phyloP scores from a whole-genome alignment of 2,113 vertebrate genomes.

The Semicossyphus pulcher region DNA sequence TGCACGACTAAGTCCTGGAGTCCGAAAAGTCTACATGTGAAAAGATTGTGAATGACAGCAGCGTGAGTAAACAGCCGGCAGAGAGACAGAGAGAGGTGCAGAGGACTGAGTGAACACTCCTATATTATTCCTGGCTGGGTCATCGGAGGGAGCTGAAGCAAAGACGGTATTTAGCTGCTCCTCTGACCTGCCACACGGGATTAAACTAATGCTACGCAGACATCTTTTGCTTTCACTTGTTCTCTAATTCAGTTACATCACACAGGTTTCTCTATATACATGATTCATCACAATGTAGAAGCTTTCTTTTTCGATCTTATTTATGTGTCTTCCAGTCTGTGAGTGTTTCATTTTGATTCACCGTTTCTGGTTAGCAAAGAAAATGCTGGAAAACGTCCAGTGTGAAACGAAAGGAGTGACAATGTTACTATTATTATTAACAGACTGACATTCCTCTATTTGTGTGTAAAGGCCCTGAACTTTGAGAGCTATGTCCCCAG shows the following conservation, averaged over 20 bases:
- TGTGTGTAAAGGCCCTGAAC: slow-evolving; percentile 6
- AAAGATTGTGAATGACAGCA: slow-evolving; percentile 58
- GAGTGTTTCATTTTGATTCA: neutral
- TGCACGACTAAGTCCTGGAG: slow-evolving; percentile 36
- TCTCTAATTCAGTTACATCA: slow-evolving; percentile 31
- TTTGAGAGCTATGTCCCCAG: slow-evolving; percentile 16
- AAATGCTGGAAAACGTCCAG: neutral
- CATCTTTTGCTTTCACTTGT: slow-evolving; percentile 33
- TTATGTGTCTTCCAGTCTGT: neutral
- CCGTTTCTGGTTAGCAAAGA: neutral
- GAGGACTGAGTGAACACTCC: slow-evolving; percentile 43
- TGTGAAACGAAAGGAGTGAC: neutral
- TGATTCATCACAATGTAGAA: neutral
- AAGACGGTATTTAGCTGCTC: slow-evolving; percentile 47
- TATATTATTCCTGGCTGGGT: slow-evolving; percentile 51
- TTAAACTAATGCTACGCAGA: slow-evolving; percentile 28
- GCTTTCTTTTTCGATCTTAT: neutral
- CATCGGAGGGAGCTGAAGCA: slow-evolving; percentile 34
- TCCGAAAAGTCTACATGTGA: slow-evolving; percentile 30
- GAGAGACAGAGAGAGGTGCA: slow-evolving; percentile 26
- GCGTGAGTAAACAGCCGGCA: slow-evolving; percentile 45
- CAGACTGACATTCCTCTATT: neutral
- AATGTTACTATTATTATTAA: slow-evolving; percentile 1
- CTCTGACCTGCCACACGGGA: slow-evolving; percentile 37
- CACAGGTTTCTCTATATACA: neutral